Conservation (phyloP, 2,888 invertebrate genomes). For the Mythimna loreyi region DNA sequence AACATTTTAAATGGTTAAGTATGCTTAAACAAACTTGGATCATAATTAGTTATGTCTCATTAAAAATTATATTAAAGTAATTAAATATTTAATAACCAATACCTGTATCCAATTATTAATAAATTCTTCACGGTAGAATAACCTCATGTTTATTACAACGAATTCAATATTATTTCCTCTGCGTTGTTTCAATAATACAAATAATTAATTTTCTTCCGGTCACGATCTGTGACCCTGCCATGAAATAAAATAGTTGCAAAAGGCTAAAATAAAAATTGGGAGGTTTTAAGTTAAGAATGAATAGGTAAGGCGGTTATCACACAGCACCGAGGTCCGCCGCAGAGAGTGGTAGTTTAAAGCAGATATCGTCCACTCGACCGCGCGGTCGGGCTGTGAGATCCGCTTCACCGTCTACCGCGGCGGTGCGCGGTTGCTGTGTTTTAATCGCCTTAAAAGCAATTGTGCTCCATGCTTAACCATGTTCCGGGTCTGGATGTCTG, state of each 20-base stretch:
- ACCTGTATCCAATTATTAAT: constrained; percentile 7
- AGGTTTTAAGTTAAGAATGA: neutral
- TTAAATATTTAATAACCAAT: constrained; percentile 5
- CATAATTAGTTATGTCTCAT: neutral
- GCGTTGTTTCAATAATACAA: constrained; percentile 25
- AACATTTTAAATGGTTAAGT: neutral
- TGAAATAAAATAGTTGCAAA: neutral
- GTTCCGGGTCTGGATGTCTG: too few relatives aligned
- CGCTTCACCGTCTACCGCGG: too few relatives aligned
- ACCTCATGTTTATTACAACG: constrained; percentile 28
- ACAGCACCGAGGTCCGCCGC: too few relatives aligned
- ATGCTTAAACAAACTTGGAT: neutral
- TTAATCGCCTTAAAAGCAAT: too few relatives aligned
- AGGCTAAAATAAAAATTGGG: neutral
- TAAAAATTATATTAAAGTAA: neutral
- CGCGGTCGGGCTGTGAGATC: too few relatives aligned
- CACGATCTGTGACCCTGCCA: neutral
- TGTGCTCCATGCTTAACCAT: too few relatives aligned
- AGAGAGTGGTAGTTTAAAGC: too few relatives aligned
- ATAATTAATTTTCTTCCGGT: constrained; percentile 36
- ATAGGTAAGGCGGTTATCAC: too few relatives aligned
- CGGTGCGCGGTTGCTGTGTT: too few relatives aligned
- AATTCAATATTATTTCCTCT: constrained; percentile 26
- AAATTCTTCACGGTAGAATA: neutral
- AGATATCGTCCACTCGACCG: too few relatives aligned